Evolutionary conservation across 2,888 invertebrate genomes (phyloP), one percentile per base, ranked within the genome.

Genomic region (Pterostichus madidus): DNA sequence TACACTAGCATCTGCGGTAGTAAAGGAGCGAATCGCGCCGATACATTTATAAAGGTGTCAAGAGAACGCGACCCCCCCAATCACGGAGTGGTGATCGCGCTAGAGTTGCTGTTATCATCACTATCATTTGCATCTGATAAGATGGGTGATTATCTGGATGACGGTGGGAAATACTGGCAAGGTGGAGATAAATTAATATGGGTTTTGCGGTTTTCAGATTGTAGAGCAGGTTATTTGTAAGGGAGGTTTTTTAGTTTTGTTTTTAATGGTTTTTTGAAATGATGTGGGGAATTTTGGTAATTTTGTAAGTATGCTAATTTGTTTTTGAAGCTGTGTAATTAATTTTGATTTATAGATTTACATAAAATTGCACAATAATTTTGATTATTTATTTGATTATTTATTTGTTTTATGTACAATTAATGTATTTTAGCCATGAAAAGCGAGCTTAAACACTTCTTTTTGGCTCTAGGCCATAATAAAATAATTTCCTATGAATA

Each of bases 21-120:
- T 64, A 32, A 35, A 64, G 31, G 64, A 32, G 64, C 11, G 64
- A 35, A 32, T 32, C 32, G 35, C 35, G 13, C 64, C n/a, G 35
- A 5, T 35, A 64, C 64, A 64, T 64, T 64, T 64, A 64, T 64
- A 64, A 64, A 64, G 64, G 64, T 64, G 64, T 64, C 32, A 64
- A 64, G 49, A 64, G 64, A 64, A 24, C 35, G n/a, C 5, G 31
- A 64, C 64, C 64, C 64, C 64, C 31, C 64, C 64, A 64, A 24
- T 24, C 10, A 24, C 5, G 24, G 11, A 35, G 35, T 7, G 11
- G 24, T 35, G 64, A 64, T 64, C 35, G 35, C 64, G 35, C 64
- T 32, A 11, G 64, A 32, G 64, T 64, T 64, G 32, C 35, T 24
- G 64, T 64, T 64, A 64, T 64, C 64, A 64, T 64, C 64, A 35